Conservation (phyloP, 92 coral and sea anemone species). For the Nematostella vectensis region DNA sequence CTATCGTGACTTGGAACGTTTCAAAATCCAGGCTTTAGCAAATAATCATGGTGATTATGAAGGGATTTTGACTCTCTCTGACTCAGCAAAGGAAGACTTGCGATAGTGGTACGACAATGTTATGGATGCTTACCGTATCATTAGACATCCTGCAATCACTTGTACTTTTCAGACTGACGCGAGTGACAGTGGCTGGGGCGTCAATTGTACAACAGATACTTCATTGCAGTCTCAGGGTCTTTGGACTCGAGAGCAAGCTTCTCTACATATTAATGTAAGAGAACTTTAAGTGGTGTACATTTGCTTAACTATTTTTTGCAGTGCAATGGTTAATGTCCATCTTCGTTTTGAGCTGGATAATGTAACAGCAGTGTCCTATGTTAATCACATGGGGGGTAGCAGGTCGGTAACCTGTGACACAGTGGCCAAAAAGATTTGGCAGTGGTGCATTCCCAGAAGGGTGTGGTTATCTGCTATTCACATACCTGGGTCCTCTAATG, state of each 20-base stretch:
- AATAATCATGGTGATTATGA: no score
- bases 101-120: constrained; percentile 18
- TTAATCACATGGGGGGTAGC: constrained; percentile 27
- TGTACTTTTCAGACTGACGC: constrained; percentile 33
- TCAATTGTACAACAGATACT: constrained; percentile 13
- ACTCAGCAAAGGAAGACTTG: constrained; percentile 8
- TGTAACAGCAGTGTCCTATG: constrained; percentile 14
- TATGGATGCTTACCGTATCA: not conserved
- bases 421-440: constrained; percentile 23
- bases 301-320: constrained; percentile 20
- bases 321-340: constrained; percentile 4
- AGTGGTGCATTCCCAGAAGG: constrained; percentile 14
- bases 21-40: no score
- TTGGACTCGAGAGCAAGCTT: constrained; percentile 17
- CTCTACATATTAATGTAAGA: constrained; percentile 33
- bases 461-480: constrained; percentile 4
- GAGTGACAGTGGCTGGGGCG: constrained; percentile 45
- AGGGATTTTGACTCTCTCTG: constrained; percentile 12
- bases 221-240: constrained; percentile 24
- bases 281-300: constrained; percentile 32
- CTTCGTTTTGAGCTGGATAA: constrained; percentile 28
- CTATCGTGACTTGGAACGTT: no score
- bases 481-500: constrained; percentile 16
- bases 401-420: constrained; percentile 17
- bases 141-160: not conserved